Evolutionary conservation across 1,140 invertebrate species (phyloP).

Genomic region (Musca vetustissima): DNA sequence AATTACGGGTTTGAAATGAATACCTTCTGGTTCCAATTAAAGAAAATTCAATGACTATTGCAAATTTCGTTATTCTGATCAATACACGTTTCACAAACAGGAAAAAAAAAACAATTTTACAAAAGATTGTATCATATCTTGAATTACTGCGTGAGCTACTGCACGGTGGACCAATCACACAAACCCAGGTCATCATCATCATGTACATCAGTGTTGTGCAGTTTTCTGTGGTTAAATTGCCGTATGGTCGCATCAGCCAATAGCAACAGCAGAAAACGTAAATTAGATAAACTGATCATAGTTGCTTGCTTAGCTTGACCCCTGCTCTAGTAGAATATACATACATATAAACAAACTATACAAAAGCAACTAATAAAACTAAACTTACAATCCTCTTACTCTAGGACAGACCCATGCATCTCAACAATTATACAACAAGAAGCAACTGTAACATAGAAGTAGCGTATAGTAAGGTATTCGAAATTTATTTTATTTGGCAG

Average conservation of each 20-base stretch:
- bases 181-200: conserved; percentile 10
- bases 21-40: no score
- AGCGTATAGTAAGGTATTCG: no score
- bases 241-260: no score
- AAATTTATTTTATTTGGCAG: conserved; percentile 6
- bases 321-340: not conserved
- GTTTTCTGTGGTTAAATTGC: no score
- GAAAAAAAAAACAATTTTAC: no score
- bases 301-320: conserved; percentile 1
- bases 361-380: conserved; percentile 10
- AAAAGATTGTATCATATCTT: conserved; percentile 6
- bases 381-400: conserved; percentile 8
- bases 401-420: not conserved
- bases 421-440: conserved; percentile 11
- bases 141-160: conserved; percentile 23
- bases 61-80: no score
- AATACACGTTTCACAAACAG: no score
- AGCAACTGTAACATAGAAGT: no score
- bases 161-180: conserved; percentile 16
- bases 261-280: not conserved
- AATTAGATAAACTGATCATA: conserved; percentile 24
- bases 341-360: not conserved
- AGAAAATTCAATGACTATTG: no score
- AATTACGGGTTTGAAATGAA: no score
- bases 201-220: no score